These are phyloP conservation scores for Macrobrachium rosenbergii DNA, from an alignment of 1,140 invertebrate genomes.

Conservation along the genomic window DNA sequence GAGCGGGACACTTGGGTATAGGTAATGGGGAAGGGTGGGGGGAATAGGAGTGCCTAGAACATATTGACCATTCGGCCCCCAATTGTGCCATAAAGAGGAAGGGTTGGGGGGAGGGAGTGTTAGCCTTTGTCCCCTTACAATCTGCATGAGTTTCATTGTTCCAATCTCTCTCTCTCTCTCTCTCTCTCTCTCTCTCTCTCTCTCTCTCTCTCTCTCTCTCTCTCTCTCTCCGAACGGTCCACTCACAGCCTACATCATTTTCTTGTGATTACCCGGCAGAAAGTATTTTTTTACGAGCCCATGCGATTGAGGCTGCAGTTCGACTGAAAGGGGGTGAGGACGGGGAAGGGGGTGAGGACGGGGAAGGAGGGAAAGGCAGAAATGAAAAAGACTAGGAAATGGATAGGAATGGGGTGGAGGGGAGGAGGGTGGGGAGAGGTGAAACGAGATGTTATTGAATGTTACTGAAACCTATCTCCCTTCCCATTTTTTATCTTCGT, in stretches of 20 bases:
- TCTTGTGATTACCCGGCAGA: background rate
- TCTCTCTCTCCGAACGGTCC: background rate
- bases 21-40: too few species aligned
- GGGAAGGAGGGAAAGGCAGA: background rate
- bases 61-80: conserved; percentile 55
- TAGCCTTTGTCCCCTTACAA: conserved; percentile 42
- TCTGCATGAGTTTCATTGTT: conserved; percentile 41
- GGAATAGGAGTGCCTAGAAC: conserved; percentile 28
- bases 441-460: too few species aligned
- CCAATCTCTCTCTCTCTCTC: background rate
- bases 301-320: too few species aligned
- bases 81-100: conserved; percentile 51
- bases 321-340: background rate
- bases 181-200: background rate
- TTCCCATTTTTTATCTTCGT: too few species aligned
- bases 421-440: background rate
- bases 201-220: background rate
- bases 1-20: too few species aligned
- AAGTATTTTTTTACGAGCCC: background rate
- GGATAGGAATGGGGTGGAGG: background rate
- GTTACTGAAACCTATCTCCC: too few species aligned
- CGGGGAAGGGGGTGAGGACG: background rate
- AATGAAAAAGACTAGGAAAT: background rate
- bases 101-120: background rate
- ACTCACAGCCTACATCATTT: background rate